These are phyloP conservation scores for Phataginus tetradactyla DNA, from an alignment of 2,797 vertebrate species.

Conservation along the genomic window DNA sequence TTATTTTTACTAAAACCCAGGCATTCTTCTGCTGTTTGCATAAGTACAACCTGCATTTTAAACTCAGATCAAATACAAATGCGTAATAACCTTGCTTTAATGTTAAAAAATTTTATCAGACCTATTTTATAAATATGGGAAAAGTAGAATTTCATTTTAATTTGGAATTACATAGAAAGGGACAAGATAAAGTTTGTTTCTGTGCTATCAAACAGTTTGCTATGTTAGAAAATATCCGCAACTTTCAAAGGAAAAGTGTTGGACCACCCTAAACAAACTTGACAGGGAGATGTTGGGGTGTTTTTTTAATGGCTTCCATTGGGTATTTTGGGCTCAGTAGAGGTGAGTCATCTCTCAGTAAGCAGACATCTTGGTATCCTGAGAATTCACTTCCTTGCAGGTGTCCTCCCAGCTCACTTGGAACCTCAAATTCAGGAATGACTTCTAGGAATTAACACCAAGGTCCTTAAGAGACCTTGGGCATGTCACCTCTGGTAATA, in stretches of 20 bases:
- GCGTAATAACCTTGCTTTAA: slow-evolving; percentile 51
- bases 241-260: neutral
- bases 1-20: slow-evolving; percentile 62
- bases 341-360: neutral
- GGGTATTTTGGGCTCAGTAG: neutral
- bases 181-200: slow-evolving; percentile 29
- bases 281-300: neutral
- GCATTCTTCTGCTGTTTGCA: slow-evolving; percentile 44
- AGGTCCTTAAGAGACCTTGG: neutral
- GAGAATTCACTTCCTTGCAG: neutral
- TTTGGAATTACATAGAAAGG: slow-evolving; percentile 16
- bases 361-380: neutral
- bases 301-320: neutral
- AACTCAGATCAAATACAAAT: slow-evolving; percentile 56
- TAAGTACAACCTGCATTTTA: slow-evolving; percentile 54
- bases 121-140: slow-evolving; percentile 17
- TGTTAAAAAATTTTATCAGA: slow-evolving; percentile 53
- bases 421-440: neutral
- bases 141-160: neutral
- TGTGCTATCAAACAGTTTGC: neutral
- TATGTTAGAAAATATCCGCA: neutral
- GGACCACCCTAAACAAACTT: neutral
- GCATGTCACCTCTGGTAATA: neutral
- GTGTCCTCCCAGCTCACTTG: neutral
- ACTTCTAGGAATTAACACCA: neutral